These are phyloP conservation scores for Cyanoderma ruficeps DNA, from an alignment of 2,113 vertebrate species.

Conservation along the genomic window DNA sequence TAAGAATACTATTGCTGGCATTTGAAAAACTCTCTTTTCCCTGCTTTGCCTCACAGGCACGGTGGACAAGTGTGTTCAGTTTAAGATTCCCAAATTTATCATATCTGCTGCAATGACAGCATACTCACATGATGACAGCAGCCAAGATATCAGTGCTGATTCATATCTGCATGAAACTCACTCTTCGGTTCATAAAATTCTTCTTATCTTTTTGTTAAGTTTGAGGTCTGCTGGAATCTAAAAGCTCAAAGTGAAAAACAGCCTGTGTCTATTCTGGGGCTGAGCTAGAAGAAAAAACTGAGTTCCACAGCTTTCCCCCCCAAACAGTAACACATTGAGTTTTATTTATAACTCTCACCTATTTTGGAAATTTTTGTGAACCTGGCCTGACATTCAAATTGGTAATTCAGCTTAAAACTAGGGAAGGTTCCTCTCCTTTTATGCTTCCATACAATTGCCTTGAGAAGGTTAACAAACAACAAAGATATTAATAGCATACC, in stretches of 20 bases:
- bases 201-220: constrained; percentile 47
- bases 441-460: neutral
- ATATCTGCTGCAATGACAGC: constrained; percentile 34
- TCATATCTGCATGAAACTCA: constrained; percentile 53
- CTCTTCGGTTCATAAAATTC: constrained; percentile 40
- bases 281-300: constrained; percentile 30
- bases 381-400: constrained; percentile 20
- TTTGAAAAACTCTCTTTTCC: neutral
- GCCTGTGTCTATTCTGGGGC: constrained; percentile 47
- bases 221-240: constrained; percentile 36
- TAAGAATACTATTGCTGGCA: neutral
- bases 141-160: constrained; percentile 51
- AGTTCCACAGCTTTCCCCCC: constrained; percentile 50
- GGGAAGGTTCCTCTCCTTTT: neutral
- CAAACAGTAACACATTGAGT: constrained; percentile 50
- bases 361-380: constrained; percentile 55
- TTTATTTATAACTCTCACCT: constrained; percentile 57
- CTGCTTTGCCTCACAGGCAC: neutral
- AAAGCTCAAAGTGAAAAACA: constrained; percentile 54
- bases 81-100: constrained; percentile 34
- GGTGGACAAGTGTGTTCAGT: neutral
- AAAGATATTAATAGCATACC: neutral
- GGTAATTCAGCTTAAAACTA: neutral
- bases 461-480: neutral
- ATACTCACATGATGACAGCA: constrained; percentile 43